Percentiles rank a stretch among this genome's conserved stretches.
phyloP scores from a whole-genome alignment of 2,113 vertebrate species.

The Grantiella picta region DNA sequence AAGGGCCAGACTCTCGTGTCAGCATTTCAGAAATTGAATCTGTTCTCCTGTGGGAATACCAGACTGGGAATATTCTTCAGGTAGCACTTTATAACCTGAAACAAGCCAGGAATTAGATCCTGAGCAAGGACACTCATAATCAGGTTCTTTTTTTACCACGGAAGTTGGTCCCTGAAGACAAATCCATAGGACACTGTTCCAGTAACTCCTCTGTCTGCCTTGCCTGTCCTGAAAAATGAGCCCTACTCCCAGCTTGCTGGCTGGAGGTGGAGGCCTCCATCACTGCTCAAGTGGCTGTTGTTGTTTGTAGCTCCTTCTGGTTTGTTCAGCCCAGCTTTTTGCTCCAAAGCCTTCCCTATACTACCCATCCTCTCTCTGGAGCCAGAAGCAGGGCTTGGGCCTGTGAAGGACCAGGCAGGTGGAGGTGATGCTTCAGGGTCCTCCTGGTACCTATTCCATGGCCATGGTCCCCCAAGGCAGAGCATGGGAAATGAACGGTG shows the following conservation, averaged over 20 bases:
- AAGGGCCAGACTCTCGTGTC: background rate
- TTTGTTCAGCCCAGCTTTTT: background rate
- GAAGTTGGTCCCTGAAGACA: background rate
- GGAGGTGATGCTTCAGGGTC: background rate
- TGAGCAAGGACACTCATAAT: background rate
- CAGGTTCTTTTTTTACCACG: background rate
- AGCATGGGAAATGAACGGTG: rapidly evolving
- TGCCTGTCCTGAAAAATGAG: background rate
- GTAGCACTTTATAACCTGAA: background rate
- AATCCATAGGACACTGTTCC: background rate
- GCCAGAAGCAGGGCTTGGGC: background rate
- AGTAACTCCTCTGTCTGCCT: background rate
- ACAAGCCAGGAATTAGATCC: background rate
- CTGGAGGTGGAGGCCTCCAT: background rate
- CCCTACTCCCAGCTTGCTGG: background rate
- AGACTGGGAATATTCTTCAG: background rate
- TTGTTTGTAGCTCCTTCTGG: background rate
- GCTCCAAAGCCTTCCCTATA: background rate
- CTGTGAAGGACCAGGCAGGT: background rate
- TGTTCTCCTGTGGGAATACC: background rate
- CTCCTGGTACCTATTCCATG: background rate
- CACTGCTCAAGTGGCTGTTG: background rate
- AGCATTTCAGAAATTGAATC: background rate
- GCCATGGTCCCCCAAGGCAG: background rate
- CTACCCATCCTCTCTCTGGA: background rate